Base-by-base conservation (phyloP, 2,797 vertebrate genomes). In the Tapera naevia region DNA sequence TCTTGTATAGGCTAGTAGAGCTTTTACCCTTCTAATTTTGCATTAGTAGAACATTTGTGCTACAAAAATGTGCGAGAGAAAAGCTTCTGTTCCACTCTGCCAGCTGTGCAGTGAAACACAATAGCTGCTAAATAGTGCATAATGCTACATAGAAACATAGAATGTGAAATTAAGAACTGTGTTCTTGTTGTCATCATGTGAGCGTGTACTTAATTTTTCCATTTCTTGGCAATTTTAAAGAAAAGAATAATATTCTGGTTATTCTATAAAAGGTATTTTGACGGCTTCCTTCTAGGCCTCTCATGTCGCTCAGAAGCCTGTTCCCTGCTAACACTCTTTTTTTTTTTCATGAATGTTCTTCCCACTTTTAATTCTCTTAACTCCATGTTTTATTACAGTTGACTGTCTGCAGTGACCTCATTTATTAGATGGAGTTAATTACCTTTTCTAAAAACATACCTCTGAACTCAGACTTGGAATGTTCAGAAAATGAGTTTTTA, bases 341-440 rank as follows among this genome's bases (percentile, higher is more conserved):
- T 83, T 80, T 79, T 65, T 87, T 75, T 25, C 32, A 32, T 45
- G 11, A 3, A 1, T 50, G 30, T 88, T 89, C 15, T 86, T 91
- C 64, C 80, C 41, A 33, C 24, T 88, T 90, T 19, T 46, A 88
- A 70, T 81, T 54, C 27, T 90, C 74, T 81, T 71, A 84, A 60
- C 24, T 35, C 67, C 43, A 24, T 1, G 1, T 86, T 94, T 94
- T 76, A 66, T 93, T 93, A 64, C 65, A 76, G 56, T 56, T 86
- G 76, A 74, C 74, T 92, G 64, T 88, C 66, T 90, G 85, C 37
- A 67, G 73, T 82, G 91, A 61, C 71, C 73, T 94, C 67, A 48
- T 67, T 88, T 94, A 91, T 17, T 90, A 74, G 60, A 69, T 82
- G 57, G 66, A 94, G 88, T 95, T 89, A 96, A 94, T 95, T 96